Evolutionary conservation across 2,113 vertebrate species (phyloP), one percentile per base, ranked within the genome.

Genomic region (Calidris pugnax): DNA sequence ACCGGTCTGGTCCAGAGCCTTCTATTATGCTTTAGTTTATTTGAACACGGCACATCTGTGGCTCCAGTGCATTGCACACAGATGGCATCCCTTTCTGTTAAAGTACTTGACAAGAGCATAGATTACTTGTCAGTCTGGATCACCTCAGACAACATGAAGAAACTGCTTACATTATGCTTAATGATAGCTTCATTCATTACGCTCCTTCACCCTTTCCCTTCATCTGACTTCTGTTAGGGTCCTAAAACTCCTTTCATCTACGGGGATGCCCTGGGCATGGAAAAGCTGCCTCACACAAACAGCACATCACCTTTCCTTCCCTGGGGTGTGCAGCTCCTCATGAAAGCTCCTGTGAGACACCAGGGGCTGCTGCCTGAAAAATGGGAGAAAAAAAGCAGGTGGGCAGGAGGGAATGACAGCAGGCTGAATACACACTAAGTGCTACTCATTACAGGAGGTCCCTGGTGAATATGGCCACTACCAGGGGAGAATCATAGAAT

Each of bases 101-200:
- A 95, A 97, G 74, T 66, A 43, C 72, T 86, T 96, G 88, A 94
- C 92, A 94, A 87, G 51, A 95, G n/a, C 87, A 43, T 81, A 95
- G 77, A 94, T 97, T 97, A 83, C 71, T 95, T 96, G 89, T 97
- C 91, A 93, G 79, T 81, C 86, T 92, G 37, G 27, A 76, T 96
- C 97, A 95, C 82, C 64, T 87, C 83, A 92, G 66, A 43, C n/a
- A 72, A 68, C 62, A 14, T 21, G 62, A 96, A 93, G 81, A 94
- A 97, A 91, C 77, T 87, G 50, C 91, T 96, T 94, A 41, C 4
- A 2, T 96, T 96, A 89, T 30, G 55, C 63, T 84, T 96, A 94
- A 95, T 90, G 94, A 87, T 89, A 96, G 76, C 77, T 97, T 97
- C 74, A 89, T 96, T 96, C 91, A 95, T 91, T 95, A 84, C 47